Evolutionary conservation across 2,888 invertebrate species (phyloP).

Genomic region (Octonoba sinensis): DNA sequence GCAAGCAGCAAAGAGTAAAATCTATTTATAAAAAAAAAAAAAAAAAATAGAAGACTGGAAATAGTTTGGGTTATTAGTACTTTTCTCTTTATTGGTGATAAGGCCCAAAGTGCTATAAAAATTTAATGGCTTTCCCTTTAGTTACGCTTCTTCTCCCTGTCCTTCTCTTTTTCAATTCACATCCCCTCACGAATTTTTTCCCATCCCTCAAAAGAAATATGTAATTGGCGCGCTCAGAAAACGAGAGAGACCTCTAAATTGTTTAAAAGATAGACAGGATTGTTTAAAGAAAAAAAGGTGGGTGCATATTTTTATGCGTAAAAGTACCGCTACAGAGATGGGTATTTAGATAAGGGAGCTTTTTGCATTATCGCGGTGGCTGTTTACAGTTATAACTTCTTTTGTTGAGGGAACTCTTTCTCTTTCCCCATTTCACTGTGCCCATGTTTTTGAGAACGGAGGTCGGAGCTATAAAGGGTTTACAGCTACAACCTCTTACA

Average conservation of each 20-base stretch:
- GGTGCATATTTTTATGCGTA: too few relatives aligned
- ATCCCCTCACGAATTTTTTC: conserved; percentile 4
- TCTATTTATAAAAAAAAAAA: conserved; percentile 1
- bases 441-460: too few relatives aligned
- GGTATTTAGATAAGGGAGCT: too few relatives aligned
- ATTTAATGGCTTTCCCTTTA: conserved; percentile 48
- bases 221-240: conserved; percentile 46
- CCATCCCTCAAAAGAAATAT: conserved; percentile 20
- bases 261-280: conserved; percentile 33
- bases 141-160: conserved; percentile 2
- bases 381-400: too few relatives aligned
- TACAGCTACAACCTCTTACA: too few relatives aligned
- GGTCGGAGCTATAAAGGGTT: too few relatives aligned
- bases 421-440: too few relatives aligned
- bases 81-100: conserved; percentile 62
- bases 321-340: too few relatives aligned
- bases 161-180: conserved; percentile 35
- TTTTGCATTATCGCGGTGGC: too few relatives aligned
- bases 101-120: conserved; percentile 57
- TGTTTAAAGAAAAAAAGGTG: conserved; percentile 12
- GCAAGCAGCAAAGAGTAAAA: conserved; percentile 10
- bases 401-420: too few relatives aligned
- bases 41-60: conserved; percentile 32
- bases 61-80: conserved; percentile 61
- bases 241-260: conserved; percentile 47